Percentiles rank a stretch among this genome's conserved stretches.
These are phyloP conservation scores for Phalacrocorax brasilianus DNA, from an alignment of 2,113 vertebrate genomes.

Conservation along the genomic window DNA sequence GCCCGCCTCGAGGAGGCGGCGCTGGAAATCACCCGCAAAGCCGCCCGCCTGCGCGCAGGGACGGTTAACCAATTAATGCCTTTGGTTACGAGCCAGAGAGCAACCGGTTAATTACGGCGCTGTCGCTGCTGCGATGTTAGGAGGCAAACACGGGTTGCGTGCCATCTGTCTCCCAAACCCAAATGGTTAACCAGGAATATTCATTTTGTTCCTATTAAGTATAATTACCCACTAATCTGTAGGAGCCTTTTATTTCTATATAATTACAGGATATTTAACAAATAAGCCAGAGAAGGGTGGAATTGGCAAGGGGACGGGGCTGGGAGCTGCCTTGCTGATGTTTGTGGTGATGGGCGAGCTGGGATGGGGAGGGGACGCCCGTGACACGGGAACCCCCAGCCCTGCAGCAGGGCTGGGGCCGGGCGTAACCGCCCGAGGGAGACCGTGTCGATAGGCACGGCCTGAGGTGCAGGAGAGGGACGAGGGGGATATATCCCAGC, in stretches of 20 bases:
- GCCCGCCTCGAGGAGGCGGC: background rate
- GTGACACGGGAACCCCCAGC: background rate
- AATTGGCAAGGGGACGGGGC: fast-evolving
- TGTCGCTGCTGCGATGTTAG: background rate
- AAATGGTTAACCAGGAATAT: conserved; percentile 73
- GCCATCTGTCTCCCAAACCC: conserved; percentile 67
- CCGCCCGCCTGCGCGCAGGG: background rate
- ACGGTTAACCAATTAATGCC: conserved; percentile 55
- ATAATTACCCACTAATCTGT: conserved; percentile 73
- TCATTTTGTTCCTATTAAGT: conserved; percentile 77
- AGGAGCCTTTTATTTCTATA: conserved; percentile 71
- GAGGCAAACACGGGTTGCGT: conserved; percentile 41
- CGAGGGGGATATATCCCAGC: fast-evolving
- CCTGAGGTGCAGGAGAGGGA: background rate
- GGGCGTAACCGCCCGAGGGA: background rate
- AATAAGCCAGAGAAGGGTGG: conserved; percentile 32
- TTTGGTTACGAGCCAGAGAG: conserved; percentile 58
- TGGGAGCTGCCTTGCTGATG: background rate
- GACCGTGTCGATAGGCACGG: fast-evolving
- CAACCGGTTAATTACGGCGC: conserved; percentile 40
- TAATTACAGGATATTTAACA: conserved; percentile 74
- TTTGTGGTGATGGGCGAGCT: background rate
- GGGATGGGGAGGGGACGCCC: background rate
- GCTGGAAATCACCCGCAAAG: background rate
- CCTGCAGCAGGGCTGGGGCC: background rate